phyloP scores from a whole-genome alignment of 2,797 vertebrate genomes.

The Fringilla coelebs region DNA sequence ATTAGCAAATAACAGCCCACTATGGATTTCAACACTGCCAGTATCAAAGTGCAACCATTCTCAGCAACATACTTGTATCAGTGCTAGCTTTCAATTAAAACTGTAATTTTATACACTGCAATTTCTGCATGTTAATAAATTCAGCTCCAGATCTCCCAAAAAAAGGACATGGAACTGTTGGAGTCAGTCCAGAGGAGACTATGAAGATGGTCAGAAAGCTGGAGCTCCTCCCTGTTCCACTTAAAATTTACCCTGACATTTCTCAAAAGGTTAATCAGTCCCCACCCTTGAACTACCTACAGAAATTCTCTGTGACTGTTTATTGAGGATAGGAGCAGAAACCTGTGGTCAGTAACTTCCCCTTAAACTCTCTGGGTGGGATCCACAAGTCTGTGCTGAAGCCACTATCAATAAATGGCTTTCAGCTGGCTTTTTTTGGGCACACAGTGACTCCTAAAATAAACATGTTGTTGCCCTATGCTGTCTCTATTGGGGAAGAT shows the following conservation, averaged over 20 bases:
- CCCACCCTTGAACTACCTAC: not conserved
- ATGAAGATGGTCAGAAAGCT: not conserved
- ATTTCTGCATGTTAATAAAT: not conserved
- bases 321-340: not conserved
- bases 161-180: not conserved
- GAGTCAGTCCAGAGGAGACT: not conserved
- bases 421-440: not conserved
- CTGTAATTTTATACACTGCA: not conserved
- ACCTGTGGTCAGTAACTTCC: not conserved
- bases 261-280: not conserved
- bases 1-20: not conserved
- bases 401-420: not conserved
- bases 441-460: not conserved
- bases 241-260: not conserved
- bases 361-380: not conserved
- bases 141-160: not conserved
- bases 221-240: not conserved
- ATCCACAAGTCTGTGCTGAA: not conserved
- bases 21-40: not conserved
- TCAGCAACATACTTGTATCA: not conserved
- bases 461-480: not conserved
- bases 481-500: not conserved
- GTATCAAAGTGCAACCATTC: not conserved
- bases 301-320: not conserved
- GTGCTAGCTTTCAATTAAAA: not conserved